Evolutionary conservation across 2,888 invertebrate species (phyloP).

Genomic region (Caradrina clavipalpis): DNA sequence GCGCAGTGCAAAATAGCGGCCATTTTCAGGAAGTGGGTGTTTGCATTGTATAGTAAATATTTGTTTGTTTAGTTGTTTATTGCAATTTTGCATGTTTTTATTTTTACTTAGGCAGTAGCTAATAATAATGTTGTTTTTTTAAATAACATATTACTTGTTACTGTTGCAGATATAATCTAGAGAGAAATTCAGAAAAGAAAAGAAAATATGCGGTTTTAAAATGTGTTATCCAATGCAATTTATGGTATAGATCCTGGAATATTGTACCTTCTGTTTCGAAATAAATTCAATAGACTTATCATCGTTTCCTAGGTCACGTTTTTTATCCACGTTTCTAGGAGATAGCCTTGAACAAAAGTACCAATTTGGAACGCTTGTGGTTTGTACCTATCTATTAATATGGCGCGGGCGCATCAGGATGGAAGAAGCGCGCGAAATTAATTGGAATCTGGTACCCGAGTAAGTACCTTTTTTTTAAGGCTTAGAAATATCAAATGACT

Average conservation of each 20-base stretch:
- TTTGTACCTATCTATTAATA: too few species aligned
- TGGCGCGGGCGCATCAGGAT: too few species aligned
- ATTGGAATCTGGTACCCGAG: background rate
- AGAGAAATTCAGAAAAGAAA: too few species aligned
- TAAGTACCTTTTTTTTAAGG: too few species aligned
- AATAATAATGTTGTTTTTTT: background rate
- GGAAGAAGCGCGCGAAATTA: too few species aligned
- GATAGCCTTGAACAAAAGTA: background rate
- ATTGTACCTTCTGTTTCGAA: too few species aligned
- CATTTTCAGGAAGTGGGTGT: constrained; percentile 39
- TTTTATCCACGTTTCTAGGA: background rate
- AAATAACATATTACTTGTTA: too few species aligned
- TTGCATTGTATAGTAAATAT: background rate
- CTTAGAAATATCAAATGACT: too few species aligned
- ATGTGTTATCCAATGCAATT: too few species aligned
- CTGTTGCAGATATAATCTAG: background rate
- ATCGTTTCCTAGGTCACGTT: background rate
- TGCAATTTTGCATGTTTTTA: constrained; percentile 9
- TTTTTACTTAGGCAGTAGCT: background rate
- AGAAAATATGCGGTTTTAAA: too few species aligned
- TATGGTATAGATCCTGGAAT: too few species aligned
- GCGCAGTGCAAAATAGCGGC: constrained; percentile 18
- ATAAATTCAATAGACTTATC: background rate
- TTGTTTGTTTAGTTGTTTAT: constrained; percentile 12
- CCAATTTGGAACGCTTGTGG: background rate